Evolutionary conservation across 2,113 vertebrate species (phyloP).

Genomic region (Panthera uncia): DNA sequence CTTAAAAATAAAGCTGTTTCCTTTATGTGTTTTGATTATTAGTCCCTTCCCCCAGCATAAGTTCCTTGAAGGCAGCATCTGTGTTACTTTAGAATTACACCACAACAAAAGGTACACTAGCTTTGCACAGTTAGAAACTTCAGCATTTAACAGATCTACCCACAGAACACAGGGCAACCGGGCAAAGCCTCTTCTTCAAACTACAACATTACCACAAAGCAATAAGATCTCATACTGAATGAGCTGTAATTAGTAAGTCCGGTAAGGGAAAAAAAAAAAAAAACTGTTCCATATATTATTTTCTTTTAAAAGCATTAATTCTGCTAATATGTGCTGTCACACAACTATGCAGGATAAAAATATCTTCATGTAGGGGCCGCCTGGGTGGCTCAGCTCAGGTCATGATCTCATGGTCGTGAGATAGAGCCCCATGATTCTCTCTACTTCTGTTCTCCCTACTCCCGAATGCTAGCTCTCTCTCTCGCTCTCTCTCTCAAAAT

Average conservation of each 20-base stretch:
- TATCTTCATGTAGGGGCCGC: not conserved
- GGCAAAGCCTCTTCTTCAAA: not conserved
- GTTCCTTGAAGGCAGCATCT: not conserved
- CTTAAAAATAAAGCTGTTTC: not conserved
- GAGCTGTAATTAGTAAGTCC: not conserved
- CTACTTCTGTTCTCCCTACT: no score
- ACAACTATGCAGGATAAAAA: not conserved
- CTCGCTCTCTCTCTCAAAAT: no score
- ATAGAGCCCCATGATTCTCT: no score
- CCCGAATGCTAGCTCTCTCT: no score
- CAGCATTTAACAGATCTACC: not conserved
- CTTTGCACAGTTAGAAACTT: not conserved
- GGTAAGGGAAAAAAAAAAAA: not conserved
- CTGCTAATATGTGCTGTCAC: not conserved
- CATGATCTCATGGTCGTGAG: no score
- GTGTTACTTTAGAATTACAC: not conserved
- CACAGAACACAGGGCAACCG: not conserved
- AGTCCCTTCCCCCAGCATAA: not conserved
- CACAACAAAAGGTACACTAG: not conserved
- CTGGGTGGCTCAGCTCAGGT: no score
- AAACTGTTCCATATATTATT: not conserved
- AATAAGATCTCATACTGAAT: not conserved
- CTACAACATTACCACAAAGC: not conserved
- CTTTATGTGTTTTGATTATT: not conserved
- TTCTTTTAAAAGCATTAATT: constrained; percentile 6